Evolutionary conservation across 2,113 vertebrate genomes (phyloP).

Genomic region (Aldabrachelys gigantea): DNA sequence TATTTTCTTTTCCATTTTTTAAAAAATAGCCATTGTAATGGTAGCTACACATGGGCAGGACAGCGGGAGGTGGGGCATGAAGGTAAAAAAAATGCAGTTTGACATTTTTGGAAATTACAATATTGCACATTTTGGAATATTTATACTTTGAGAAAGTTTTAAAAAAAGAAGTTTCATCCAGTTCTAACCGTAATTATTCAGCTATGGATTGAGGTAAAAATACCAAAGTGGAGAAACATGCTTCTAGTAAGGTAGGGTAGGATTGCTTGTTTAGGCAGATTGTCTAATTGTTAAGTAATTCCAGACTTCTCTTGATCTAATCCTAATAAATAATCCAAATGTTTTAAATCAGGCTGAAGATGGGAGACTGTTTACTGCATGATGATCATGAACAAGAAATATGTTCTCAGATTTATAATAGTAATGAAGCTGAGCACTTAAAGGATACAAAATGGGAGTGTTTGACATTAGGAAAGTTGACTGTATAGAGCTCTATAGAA

Average conservation of each 20-base stretch:
- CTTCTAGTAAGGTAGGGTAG: neutral
- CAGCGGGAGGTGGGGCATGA: neutral
- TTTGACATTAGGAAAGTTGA: neutral
- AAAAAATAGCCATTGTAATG: neutral
- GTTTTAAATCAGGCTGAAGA: neutral
- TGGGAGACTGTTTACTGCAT: neutral
- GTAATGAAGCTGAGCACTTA: neutral
- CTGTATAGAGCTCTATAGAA: neutral
- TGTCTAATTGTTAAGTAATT: neutral
- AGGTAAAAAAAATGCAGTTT: rapidly evolving
- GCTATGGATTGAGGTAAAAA: neutral
- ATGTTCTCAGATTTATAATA: neutral
- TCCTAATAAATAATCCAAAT: neutral
- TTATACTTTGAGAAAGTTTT: neutral
- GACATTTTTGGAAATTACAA: neutral
- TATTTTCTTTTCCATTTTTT: neutral
- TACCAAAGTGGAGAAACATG: neutral
- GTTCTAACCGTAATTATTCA: neutral
- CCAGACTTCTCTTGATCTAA: neutral
- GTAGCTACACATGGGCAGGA: rapidly evolving
- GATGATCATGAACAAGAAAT: neutral
- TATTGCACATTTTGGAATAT: neutral
- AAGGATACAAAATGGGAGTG: neutral
- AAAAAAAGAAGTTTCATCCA: neutral
- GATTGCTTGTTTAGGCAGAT: neutral